Conservation (phyloP, 2,113 vertebrate genomes). For the Caracal caracal region DNA sequence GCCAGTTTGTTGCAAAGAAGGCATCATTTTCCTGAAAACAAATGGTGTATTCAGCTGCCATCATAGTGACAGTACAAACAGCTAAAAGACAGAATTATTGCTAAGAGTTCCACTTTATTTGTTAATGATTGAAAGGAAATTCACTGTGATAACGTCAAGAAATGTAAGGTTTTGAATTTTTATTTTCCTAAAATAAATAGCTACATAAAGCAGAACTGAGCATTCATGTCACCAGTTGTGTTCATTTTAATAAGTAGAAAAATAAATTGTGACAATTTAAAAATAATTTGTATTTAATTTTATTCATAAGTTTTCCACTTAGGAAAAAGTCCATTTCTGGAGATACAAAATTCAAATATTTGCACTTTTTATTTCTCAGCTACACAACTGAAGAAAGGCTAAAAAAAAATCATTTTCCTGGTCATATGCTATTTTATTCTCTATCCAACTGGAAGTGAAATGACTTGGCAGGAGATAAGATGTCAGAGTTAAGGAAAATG, state of each 20-base stretch:
- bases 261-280: background rate
- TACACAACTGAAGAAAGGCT: background rate
- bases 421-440: background rate
- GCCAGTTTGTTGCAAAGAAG: background rate
- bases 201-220: background rate
- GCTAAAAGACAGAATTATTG: slow-evolving; percentile 49
- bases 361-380: background rate
- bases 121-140: slow-evolving; percentile 39
- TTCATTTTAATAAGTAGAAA: slow-evolving; percentile 33
- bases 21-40: slow-evolving; percentile 65
- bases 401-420: background rate
- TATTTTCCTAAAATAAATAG: slow-evolving; percentile 33
- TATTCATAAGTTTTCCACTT: background rate
- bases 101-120: background rate
- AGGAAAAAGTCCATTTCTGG: background rate
- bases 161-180: slow-evolving; percentile 18
- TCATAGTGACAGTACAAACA: slow-evolving; percentile 47
- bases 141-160: background rate
- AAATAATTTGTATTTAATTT: background rate
- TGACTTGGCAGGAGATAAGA: background rate
- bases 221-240: background rate
- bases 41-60: slow-evolving; percentile 57
- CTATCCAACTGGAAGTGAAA: background rate
- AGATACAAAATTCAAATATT: background rate
- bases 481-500: background rate